Evolutionary conservation across 2,113 vertebrate genomes (phyloP).

Genomic region (Seriola quinqueradiata): DNA sequence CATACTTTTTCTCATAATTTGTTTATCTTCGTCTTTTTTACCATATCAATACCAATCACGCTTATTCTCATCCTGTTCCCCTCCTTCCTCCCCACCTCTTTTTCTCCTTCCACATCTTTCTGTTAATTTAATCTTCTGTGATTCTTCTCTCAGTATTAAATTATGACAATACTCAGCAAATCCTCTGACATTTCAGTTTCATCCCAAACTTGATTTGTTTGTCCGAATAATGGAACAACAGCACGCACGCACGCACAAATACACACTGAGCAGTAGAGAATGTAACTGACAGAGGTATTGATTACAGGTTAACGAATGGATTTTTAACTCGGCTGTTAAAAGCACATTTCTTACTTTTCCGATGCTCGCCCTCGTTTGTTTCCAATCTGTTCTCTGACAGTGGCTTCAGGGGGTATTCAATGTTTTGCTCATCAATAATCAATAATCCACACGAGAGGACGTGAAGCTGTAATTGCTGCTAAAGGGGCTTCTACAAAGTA

Average conservation of each 20-base stretch:
- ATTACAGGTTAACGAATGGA: neutral
- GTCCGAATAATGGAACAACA: neutral
- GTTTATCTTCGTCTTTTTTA: neutral
- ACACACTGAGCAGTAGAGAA: neutral
- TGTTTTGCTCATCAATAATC: neutral
- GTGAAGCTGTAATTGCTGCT: too few relatives aligned
- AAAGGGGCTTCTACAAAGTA: too few relatives aligned
- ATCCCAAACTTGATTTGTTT: constrained; percentile 24
- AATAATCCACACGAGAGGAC: neutral
- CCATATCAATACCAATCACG: neutral
- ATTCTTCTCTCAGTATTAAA: constrained; percentile 8
- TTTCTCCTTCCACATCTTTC: neutral
- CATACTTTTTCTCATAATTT: neutral
- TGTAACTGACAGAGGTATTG: neutral
- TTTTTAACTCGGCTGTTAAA: neutral
- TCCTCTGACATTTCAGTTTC: constrained; percentile 33
- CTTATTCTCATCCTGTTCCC: neutral
- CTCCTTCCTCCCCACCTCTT: neutral
- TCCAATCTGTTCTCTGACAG: neutral
- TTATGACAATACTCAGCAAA: constrained; percentile 23
- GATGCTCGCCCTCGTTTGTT: too few relatives aligned
- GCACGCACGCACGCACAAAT: neutral
- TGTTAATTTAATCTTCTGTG: neutral
- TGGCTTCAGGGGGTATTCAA: neutral
- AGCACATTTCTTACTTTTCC: neutral